Evolutionary conservation across 2,888 invertebrate genomes (phyloP).

Genomic region (Drymonia ruficornis): DNA sequence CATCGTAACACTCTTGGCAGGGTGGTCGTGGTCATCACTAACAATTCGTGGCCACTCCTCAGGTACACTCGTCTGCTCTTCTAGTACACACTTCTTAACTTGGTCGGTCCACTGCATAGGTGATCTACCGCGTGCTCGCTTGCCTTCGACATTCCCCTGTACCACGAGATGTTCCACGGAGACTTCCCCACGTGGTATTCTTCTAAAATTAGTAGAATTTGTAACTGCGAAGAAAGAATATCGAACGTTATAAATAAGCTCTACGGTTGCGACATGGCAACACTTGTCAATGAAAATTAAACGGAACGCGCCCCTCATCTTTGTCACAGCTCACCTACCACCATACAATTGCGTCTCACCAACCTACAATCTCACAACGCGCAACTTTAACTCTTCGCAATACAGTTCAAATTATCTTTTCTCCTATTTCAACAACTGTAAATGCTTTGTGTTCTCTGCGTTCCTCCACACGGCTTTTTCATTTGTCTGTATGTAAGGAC

Average conservation of each 20-base stretch:
- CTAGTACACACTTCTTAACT: too few relatives aligned
- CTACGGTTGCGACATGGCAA: conserved; percentile 21
- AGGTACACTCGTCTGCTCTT: too few relatives aligned
- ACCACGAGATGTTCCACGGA: too few relatives aligned
- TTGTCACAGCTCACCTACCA: conserved; percentile 55
- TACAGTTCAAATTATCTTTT: background rate
- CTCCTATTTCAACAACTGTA: background rate
- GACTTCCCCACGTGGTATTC: too few relatives aligned
- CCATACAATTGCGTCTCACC: conserved; percentile 9
- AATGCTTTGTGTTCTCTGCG: conserved; percentile 13
- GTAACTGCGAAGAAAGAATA: background rate
- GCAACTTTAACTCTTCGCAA: conserved; percentile 17
- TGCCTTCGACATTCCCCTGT: too few relatives aligned
- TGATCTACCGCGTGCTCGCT: too few relatives aligned
- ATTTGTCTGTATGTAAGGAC: conserved; percentile 63
- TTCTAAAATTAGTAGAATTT: too few relatives aligned
- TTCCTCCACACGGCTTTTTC: conserved; percentile 48
- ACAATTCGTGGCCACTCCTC: too few relatives aligned
- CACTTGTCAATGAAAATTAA: conserved; percentile 74
- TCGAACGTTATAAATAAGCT: background rate
- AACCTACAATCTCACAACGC: conserved; percentile 4
- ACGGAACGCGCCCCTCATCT: conserved; percentile 66
- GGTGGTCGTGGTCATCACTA: too few relatives aligned
- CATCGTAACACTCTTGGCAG: too few relatives aligned
- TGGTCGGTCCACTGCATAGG: too few relatives aligned